phyloP scores from a whole-genome alignment of 2,797 vertebrate genomes.

The Petrocephalus schoutedeni region DNA sequence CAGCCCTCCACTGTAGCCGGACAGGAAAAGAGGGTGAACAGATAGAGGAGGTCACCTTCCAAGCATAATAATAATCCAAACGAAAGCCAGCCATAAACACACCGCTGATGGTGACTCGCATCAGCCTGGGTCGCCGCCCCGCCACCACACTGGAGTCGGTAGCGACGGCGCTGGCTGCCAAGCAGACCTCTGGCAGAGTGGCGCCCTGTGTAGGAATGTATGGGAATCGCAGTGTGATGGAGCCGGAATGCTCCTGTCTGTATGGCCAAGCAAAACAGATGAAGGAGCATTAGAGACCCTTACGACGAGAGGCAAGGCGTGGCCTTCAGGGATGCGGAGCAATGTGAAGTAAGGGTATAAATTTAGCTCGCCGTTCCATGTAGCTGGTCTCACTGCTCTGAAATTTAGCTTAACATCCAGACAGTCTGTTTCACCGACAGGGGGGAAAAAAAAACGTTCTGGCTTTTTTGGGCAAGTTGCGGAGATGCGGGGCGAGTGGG shows the following conservation, averaged over 20 bases:
- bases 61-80: background rate
- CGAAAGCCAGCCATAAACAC: background rate
- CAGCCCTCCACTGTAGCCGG: no score
- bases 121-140: background rate
- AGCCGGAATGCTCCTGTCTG: background rate
- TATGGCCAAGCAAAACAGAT: background rate
- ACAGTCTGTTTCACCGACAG: slow-evolving; percentile 66
- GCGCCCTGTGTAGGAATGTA: slow-evolving; percentile 16
- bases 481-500: slow-evolving; percentile 31
- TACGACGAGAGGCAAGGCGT: background rate
- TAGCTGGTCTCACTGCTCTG: slow-evolving; percentile 26
- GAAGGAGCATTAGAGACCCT: background rate
- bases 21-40: background rate
- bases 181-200: background rate
- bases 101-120: background rate
- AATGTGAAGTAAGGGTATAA: slow-evolving; percentile 54
- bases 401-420: slow-evolving; percentile 41
- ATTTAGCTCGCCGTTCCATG: slow-evolving; percentile 49
- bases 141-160: background rate
- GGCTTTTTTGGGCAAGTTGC: slow-evolving; percentile 64
- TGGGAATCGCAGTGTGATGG: slow-evolving; percentile 16
- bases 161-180: background rate
- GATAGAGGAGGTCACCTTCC: background rate
- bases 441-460: slow-evolving; percentile 57
- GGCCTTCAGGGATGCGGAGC: background rate